Base-by-base conservation (phyloP, 2,888 invertebrate genomes). In the Cantharis lateralis region DNA sequence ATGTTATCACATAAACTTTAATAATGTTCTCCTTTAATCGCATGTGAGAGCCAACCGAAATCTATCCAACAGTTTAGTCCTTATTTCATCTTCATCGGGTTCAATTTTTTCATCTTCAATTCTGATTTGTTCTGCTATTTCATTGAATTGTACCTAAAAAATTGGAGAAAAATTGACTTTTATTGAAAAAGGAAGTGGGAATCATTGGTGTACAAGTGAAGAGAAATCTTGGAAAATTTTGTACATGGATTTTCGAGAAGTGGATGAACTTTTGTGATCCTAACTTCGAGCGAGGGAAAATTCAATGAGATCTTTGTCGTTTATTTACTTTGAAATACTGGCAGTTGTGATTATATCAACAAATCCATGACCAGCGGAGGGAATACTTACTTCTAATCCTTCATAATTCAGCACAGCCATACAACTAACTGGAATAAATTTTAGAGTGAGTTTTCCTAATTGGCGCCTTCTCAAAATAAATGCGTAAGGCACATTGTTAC, bases 401-500 rank as follows among this genome's bases (percentile, higher is more conserved):
- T 92, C 91, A 82, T 91, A 92, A 84, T 91, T 91, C 79, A 93
- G 87, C 68, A 93, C 87, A 11, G 91, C 93, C 62, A 93, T 89
- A 78, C 91, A 91, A 82, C 92, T 91, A 76, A 93, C 89, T 4
- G 91, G 91, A 7, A 90, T 90, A 72, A 91, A 90, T 82, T 91
- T 92, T 72, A 89, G 88, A 62, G 92, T 88, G 0, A 90, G 87
- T 81, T 90, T 88, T 0, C 93, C 92, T 15, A 93, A 83, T 75
- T 90, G 88, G 28, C 91, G 87, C 9, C 92, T 88, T 15, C 88
- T 89, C 18, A 93, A 87, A 9, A 91, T 90, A 85, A 93, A 93
- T 3, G 92, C 88, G 82, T 90, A 91, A 1, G 92, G 91, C 68
- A 92, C 89, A 48, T 87, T 84, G 76, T 91, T 90, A 16, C 88